These are phyloP conservation scores for Tricholaema leucomelas DNA, from an alignment of 2,113 vertebrate genomes.

Conservation along the genomic window DNA sequence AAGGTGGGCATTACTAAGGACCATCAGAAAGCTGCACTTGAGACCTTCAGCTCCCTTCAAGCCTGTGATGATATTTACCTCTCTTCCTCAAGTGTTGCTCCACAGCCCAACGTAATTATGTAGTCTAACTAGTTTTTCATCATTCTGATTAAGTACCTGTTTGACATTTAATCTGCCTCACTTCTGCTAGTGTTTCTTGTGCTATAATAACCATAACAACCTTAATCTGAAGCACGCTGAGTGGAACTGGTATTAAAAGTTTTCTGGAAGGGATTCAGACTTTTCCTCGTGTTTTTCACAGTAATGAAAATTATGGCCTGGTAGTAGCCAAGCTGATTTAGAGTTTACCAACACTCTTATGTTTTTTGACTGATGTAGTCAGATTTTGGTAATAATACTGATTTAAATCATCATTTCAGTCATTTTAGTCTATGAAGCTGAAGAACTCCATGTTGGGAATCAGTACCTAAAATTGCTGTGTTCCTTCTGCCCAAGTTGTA, in stretches of 20 bases:
- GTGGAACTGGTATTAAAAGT: background rate
- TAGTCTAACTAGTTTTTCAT: background rate
- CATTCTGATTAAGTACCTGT: background rate
- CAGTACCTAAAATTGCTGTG: background rate
- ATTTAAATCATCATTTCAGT: background rate
- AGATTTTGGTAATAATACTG: background rate
- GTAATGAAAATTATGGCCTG: background rate
- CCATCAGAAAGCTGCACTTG: background rate
- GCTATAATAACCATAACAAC: background rate
- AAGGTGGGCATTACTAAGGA: background rate
- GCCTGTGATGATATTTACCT: background rate
- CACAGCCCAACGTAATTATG: background rate
- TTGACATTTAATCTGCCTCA: background rate
- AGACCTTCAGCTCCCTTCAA: background rate
- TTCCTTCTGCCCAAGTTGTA: background rate
- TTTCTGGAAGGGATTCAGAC: background rate
- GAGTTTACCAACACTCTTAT: background rate
- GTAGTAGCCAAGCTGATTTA: background rate
- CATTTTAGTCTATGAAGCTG: background rate
- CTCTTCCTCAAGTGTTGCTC: background rate
- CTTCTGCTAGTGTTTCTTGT: background rate
- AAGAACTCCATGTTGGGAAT: background rate
- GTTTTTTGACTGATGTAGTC: background rate
- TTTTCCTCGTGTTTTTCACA: background rate
- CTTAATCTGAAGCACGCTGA: background rate